phyloP scores from a whole-genome alignment of 2,888 invertebrate genomes.

The Oconnorella tubifera region DNA sequence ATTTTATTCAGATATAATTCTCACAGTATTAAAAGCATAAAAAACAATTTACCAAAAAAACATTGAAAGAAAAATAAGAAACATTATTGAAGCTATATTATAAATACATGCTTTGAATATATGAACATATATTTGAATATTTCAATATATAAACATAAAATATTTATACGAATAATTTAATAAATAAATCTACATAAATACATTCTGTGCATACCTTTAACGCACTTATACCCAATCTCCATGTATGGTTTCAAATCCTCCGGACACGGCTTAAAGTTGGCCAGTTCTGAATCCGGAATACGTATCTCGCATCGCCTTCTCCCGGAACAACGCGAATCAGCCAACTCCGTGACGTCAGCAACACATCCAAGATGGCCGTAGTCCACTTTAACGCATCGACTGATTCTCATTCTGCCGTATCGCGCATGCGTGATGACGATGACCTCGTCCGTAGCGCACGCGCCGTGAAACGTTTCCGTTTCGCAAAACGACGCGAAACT shows the following conservation, averaged over 20 bases:
- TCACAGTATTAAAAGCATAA: too few relatives aligned
- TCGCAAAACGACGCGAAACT: constrained; percentile 22
- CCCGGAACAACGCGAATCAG: constrained; percentile 26
- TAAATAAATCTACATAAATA: too few relatives aligned
- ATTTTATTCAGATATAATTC: too few relatives aligned
- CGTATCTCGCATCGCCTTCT: constrained; percentile 23
- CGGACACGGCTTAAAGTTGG: constrained; percentile 27
- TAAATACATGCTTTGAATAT: too few relatives aligned
- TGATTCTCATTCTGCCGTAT: constrained; percentile 29
- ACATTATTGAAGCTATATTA: too few relatives aligned
- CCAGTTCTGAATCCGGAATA: constrained; percentile 27
- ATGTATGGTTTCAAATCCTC: constrained; percentile 31
- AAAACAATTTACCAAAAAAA: too few relatives aligned
- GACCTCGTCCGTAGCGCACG: constrained; percentile 27
- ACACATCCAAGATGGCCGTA: constrained; percentile 30
- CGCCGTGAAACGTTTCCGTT: constrained; percentile 27
- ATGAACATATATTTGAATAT: too few relatives aligned
- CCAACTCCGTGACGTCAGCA: constrained; percentile 28
- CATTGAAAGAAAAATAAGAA: too few relatives aligned
- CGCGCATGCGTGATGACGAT: constrained; percentile 29
- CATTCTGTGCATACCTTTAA: too few relatives aligned
- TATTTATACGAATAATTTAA: too few relatives aligned
- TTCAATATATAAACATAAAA: too few relatives aligned
- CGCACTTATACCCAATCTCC: constrained; percentile 27
- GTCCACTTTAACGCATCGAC: constrained; percentile 30